Evolutionary conservation across 2,113 vertebrate species (phyloP).

Genomic region (Bufo gargarizans): DNA sequence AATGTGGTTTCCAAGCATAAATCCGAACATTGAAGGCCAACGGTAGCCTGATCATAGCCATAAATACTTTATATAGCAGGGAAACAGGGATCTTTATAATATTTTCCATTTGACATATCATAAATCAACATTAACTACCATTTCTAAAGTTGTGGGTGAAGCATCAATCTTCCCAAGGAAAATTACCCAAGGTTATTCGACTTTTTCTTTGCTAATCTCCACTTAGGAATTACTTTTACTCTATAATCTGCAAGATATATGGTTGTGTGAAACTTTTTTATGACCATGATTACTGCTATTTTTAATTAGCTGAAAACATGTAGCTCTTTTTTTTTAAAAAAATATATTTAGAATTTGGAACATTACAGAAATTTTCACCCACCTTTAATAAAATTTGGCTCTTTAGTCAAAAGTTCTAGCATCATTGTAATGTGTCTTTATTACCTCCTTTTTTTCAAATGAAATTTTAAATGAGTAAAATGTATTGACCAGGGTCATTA

Average conservation of each 20-base stretch:
- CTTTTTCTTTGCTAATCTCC: constrained; percentile 14
- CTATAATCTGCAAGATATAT: constrained; percentile 39
- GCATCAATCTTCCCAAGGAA: constrained; percentile 60
- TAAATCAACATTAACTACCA: constrained; percentile 63
- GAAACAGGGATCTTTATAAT: constrained; percentile 59
- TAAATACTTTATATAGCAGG: constrained; percentile 59
- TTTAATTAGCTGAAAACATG: background rate
- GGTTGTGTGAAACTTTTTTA: constrained; percentile 11
- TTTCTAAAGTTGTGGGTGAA: constrained; percentile 53
- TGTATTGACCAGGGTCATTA: background rate
- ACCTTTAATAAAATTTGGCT: background rate
- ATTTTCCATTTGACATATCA: constrained; percentile 48
- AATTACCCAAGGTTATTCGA: constrained; percentile 44
- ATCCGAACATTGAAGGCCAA: constrained; percentile 56
- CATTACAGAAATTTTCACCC: background rate
- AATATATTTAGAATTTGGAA: background rate
- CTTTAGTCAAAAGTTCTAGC: background rate
- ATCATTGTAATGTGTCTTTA: background rate
- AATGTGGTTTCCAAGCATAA: constrained; percentile 35
- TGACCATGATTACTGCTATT: constrained; percentile 5
- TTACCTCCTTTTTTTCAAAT: background rate
- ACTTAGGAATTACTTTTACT: constrained; percentile 54
- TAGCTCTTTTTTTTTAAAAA: too few species aligned
- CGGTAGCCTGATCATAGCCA: constrained; percentile 57
- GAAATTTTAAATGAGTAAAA: background rate